Evolutionary conservation across 2,888 invertebrate genomes (phyloP), one percentile per base, ranked within the genome.

Genomic region (Tachina fera): DNA sequence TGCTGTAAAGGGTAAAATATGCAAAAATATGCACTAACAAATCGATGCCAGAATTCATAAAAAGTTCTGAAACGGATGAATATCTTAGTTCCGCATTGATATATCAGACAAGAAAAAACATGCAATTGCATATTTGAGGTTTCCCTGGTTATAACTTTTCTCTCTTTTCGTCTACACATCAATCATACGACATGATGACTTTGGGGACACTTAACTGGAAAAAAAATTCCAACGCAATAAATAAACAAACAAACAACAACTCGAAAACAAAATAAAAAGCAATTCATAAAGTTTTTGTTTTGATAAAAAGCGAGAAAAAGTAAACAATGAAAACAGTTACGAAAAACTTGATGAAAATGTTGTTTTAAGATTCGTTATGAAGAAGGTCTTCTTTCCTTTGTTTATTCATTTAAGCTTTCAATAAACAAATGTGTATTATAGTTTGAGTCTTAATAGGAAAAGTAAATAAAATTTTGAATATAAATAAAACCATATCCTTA

Each of bases 121-220:
- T n/a, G n/a, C n/a, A n/a, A n/a, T n/a, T n/a, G n/a, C n/a, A n/a
- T n/a, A n/a, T n/a, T n/a, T n/a, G n/a, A n/a, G n/a, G n/a, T n/a
- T n/a, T n/a, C n/a, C n/a, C n/a, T n/a, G n/a, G 11, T 58, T 58
- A 58, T 19, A 60, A 58, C 1, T 51, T 75, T 75, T 51, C n/a
- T n/a, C 14, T 45, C 16, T 19, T 67, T 72, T 65, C 47, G 31
- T 51, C 58, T 51, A 9, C 41, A 67, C 72, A 80, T 80, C 80
- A 80, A 80, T 74, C 80, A 80, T 80, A 74, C 58, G 80, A 80
- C 45, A 58, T 67, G 72, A 74, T 74, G 80, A 19, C 72, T 60
- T 74, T 74, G 80, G 80, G 72, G 65, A 80, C 72, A 72, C 56
- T 72, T 58, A 58, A 80, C 16, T 60, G 58, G 53, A 67, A 74